Base-by-base conservation (phyloP, 2,888 invertebrate species). In the Dysmachus trigonus region DNA sequence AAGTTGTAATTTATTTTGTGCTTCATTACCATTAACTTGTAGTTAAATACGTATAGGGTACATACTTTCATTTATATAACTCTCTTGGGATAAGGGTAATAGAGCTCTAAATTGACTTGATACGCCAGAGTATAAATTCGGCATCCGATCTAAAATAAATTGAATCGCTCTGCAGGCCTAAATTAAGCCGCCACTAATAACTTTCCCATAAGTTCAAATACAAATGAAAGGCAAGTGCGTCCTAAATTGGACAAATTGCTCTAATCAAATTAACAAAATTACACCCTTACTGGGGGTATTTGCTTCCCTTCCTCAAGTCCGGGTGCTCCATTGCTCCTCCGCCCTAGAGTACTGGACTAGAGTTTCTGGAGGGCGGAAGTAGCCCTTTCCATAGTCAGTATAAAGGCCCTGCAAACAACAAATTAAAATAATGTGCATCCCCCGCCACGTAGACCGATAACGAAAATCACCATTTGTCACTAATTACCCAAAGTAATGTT, bases 181-280 rank as follows among this genome's bases (percentile, higher is more conserved):
- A 83, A 83, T 83, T 83, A 72, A 83, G 71, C 72, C 31, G 30
- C 72, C 72, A 71, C 72, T 72, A 83, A 82, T 82, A 82, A 82
- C 53, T 62, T 82, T 83, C 83, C 72, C 83, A 83, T 83, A 83
- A 83, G 38, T 72, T 83, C 72, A 83, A 35, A 72, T 83, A 72
- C 83, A 83, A 83, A 83, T 83, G 72, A 41, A 83, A 83, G 41
- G 83, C 72, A 83, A 83, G 72, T 83, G 72, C 74, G 85, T 76
- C 85, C 85, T 85, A 47, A 74, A 85, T 85, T 85, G 85, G 18
- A 85, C 74, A 74, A 85, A 85, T 74, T 85, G 74, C 53, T 85
- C 74, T 85, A 85, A 85, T 85, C 85, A 85, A 74, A 85, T 85
- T 85, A 85, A 85, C 85, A 85, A 85, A 85, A 74, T 85, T 85